phyloP scores from a whole-genome alignment of 2,888 invertebrate genomes.

The Drosophila paracracens region DNA sequence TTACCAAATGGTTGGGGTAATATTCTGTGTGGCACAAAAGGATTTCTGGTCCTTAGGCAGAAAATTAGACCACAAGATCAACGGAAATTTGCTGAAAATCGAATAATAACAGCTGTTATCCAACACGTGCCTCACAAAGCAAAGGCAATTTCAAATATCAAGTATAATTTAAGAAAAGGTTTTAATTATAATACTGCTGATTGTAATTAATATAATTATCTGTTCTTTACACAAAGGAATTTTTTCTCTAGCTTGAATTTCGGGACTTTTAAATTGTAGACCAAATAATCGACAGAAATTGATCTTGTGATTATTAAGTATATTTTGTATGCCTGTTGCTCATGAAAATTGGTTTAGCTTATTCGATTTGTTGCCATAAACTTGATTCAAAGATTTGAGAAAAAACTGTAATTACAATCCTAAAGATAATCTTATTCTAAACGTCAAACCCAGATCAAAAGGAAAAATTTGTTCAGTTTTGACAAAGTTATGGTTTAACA shows the following conservation, averaged over 20 bases:
- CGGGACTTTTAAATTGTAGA: not conserved
- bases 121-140: slow-evolving; percentile 11
- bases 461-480: not conserved
- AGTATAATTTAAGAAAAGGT: not conserved
- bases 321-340: not conserved
- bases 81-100: slow-evolving; percentile 3
- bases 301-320: not conserved
- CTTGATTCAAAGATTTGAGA: not conserved
- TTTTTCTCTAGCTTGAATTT: not conserved
- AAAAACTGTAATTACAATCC: not conserved
- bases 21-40: slow-evolving; percentile 10
- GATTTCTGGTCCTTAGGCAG: slow-evolving; percentile 7
- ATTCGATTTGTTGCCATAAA: not conserved
- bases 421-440: not conserved
- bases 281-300: not conserved
- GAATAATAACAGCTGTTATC: slow-evolving; percentile 14
- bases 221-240: not conserved
- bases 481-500: not conserved
- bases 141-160: not conserved
- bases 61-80: slow-evolving; percentile 32
- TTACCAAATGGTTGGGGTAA: not conserved
- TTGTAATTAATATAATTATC: not conserved
- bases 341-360: not conserved
- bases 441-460: not conserved
- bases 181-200: not conserved